Conservation (phyloP, 2,113 vertebrate genomes). For the Cochlearius cochlearius region DNA sequence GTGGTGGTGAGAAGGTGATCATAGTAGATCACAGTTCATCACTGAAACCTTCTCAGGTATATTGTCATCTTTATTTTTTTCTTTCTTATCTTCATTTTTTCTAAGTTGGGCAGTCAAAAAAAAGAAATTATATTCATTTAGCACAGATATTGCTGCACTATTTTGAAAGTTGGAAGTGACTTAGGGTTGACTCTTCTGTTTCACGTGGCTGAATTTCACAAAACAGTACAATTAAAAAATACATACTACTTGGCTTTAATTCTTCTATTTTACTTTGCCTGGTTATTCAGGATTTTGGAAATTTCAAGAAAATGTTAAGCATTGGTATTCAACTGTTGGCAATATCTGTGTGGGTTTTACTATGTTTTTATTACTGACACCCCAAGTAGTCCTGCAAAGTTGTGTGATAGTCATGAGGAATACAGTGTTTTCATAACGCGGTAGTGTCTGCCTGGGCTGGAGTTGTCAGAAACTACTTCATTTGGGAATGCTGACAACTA, state of each 20-base stretch:
- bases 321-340: neutral
- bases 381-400: neutral
- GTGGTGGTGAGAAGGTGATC: neutral
- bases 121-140: neutral
- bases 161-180: neutral
- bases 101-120: neutral
- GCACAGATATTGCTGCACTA: neutral
- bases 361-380: neutral
- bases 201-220: neutral
- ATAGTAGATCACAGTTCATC: neutral
- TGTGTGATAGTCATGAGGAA: neutral
- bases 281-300: neutral
- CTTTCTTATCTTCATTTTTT: neutral
- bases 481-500: neutral
- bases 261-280: neutral
- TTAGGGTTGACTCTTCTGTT: neutral
- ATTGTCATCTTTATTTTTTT: fast-evolving
- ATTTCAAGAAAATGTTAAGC: neutral
- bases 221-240: neutral
- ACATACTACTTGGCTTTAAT: neutral
- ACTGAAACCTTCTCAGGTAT: neutral
- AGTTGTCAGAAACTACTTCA: neutral
- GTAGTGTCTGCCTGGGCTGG: neutral
- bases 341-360: neutral
- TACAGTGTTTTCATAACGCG: neutral